Base-by-base conservation (phyloP, 2,797 vertebrate species). In the Paguma larvata region DNA sequence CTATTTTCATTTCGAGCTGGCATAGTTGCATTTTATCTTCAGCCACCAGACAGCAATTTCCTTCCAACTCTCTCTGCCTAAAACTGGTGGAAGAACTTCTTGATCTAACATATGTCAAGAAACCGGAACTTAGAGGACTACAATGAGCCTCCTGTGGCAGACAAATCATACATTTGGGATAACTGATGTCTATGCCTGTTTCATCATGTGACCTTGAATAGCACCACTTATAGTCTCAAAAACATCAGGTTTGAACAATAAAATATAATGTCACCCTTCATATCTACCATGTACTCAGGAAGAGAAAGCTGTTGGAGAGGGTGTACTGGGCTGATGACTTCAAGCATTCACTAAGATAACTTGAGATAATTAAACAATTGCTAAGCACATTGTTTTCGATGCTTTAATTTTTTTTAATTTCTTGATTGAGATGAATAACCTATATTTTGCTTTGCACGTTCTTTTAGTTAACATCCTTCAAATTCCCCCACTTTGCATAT, bases 391-490 rank as follows among this genome's bases (percentile, higher is more conserved):
- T 85, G 1, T 48, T 53, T 86, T 72, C 15, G 41, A 16, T 77
- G 46, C 38, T 51, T 87, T 78, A 51, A 44, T 25, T 44, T 89
- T 14, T 13, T 84, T 59, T 46, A 13, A 10, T 34, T 83, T 89
- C 25, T 51, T 15, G 67, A 4, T 32, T 89, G 21, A 41, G 2
- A 34, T 72, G 13, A 89, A 56, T 70, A 77, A 48, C 19, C 14
- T 77, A 5, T 62, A 62, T 72, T 89, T 94, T 68, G n/a, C n/a
- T 82, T 73, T 59, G 11, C 9, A 78, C 30, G 56, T 89, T 38
- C 34, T 94, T 88, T 96, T 84, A 80, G 91, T 84, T 93, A 87
- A 56, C 41, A 78, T 53, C 27, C 21, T 91, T 93, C 30, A 84
- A 41, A 23, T 87, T 73, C 46, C 30, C 5, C 12, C 27, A 91